These are phyloP conservation scores for Pteronura brasiliensis DNA, from an alignment of 2,113 vertebrate genomes.

Conservation along the genomic window DNA sequence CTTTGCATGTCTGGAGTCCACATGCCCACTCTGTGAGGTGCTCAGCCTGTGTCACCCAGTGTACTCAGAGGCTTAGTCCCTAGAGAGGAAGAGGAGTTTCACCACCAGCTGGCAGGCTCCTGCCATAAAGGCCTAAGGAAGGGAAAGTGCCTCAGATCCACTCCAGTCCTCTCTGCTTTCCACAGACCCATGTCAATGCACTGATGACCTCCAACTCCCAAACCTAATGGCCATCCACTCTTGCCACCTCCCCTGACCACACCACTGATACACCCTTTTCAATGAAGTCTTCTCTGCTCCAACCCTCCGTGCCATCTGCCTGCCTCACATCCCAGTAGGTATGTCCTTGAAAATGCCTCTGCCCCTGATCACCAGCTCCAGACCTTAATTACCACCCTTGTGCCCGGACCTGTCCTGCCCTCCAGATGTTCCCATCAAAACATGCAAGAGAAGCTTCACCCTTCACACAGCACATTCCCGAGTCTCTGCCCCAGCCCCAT, in stretches of 20 bases:
- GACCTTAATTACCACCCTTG: too few species aligned
- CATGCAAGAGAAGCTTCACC: background rate
- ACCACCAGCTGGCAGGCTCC: background rate
- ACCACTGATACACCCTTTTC: background rate
- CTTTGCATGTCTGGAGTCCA: too few species aligned
- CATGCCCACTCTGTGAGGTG: too few species aligned
- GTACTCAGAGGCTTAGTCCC: background rate
- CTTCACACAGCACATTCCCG: background rate
- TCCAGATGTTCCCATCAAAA: background rate
- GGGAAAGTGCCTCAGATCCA: background rate
- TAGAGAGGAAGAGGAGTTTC: background rate
- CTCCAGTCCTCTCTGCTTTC: background rate
- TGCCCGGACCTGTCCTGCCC: background rate
- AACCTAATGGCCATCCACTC: background rate
- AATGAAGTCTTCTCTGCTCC: background rate
- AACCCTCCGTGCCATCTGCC: fast-evolving
- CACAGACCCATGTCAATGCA: background rate
- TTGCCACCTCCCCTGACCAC: background rate
- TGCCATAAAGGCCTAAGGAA: background rate
- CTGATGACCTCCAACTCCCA: background rate
- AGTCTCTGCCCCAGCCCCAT: background rate
- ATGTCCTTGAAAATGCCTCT: background rate
- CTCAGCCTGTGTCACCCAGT: background rate
- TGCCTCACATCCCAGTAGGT: background rate
- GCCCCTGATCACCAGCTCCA: background rate